These are phyloP conservation scores for Chirona hameri DNA, from an alignment of 2,888 invertebrate genomes.

Conservation along the genomic window DNA sequence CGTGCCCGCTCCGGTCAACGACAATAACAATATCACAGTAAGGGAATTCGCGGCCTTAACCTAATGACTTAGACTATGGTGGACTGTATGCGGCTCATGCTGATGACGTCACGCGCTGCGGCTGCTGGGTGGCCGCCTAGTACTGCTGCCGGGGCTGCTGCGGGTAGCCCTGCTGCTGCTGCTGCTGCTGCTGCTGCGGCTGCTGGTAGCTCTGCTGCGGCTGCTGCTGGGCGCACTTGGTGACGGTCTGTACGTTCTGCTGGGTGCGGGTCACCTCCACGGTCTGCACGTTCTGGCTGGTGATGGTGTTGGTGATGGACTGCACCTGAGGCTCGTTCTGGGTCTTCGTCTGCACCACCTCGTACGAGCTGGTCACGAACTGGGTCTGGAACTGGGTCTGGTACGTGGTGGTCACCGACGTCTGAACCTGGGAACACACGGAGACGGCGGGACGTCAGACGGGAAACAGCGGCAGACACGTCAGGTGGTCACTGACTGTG, in stretches of 20 bases:
- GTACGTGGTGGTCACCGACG: background rate
- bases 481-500: no score
- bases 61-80: conserved; percentile 13
- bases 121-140: background rate
- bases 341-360: conserved; percentile 26
- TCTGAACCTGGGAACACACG: background rate
- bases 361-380: conserved; percentile 26
- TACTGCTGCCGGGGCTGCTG: background rate
- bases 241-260: conserved; percentile 28
- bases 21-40: background rate
- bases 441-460: no score
- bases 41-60: conserved; percentile 28
- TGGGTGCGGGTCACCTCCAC: conserved; percentile 12
- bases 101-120: background rate
- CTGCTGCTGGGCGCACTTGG: conserved; percentile 2
- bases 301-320: conserved; percentile 30
- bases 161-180: background rate
- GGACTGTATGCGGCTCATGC: background rate
- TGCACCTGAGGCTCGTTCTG: conserved; percentile 27
- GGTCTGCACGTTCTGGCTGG: background rate
- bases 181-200: background rate
- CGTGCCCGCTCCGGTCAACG: background rate
- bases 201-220: no score
- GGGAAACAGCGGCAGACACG: no score
- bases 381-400: conserved; percentile 26